Base-by-base conservation (phyloP, 35 echinoderm and acorn worm genomes). In the Ophiothrix spiculata region DNA sequence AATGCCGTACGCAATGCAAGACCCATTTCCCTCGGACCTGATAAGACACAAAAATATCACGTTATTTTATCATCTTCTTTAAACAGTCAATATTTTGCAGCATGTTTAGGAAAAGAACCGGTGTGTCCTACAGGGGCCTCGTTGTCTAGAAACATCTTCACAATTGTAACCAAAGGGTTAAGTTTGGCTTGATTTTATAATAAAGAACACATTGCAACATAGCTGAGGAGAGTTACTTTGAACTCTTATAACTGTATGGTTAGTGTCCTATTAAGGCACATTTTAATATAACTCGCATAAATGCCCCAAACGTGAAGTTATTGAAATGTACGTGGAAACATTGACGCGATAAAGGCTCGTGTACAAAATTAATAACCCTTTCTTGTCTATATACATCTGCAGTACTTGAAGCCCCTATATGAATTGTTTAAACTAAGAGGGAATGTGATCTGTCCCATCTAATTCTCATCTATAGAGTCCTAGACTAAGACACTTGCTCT, bases 261-360 rank as follows among this genome's bases (percentile, higher is more conserved):
- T 69, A 69, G 16, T 69, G 60, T 69, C 60, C 60, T 28, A 69
- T 69, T 25, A 69, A 69, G 60, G 60, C 60, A 28, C 23, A 69
- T 69, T 69, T 69, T 69, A 69, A 69, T 69, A 69, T 69, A 69
- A 69, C 60, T 12, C 60, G 29, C 60, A 69, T 69, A 69, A 69
- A 69, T 69, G 60, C 60, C 60, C 60, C 60, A 69, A 69, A 69
- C 60, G 60, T 69, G 60, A 69, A 69, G 60, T 69, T 69, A 69
- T 69, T 69, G 60, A 69, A 69, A 69, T 69, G 60, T 69, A 69
- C 60, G 60, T 69, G 60, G 29, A 69, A 69, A 69, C 60, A 69
- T 69, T 28, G 17, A 69, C 17, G 60, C 60, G 8, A 69, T 69
- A 6, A 69, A 69, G 45, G 60, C 60, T 69, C 60, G 60, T 69